A percentile compares a stretch with the other conserved stretches of the same genome.
phyloP scores from a whole-genome alignment of 2,797 vertebrate species.

The Serranus cabrilla region DNA sequence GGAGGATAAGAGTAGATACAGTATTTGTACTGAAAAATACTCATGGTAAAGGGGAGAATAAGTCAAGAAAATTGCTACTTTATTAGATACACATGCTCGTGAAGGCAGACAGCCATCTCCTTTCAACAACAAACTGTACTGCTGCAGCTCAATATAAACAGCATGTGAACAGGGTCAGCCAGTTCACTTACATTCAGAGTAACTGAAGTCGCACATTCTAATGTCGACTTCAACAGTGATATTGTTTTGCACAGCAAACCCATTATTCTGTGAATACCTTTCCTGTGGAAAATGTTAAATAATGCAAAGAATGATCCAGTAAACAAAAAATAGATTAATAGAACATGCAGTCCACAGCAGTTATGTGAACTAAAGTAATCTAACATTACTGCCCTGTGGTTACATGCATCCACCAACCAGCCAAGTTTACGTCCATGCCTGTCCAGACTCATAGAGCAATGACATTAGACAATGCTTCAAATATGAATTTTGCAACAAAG shows the following conservation, averaged over 20 bases:
- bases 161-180: slow-evolving; percentile 36
- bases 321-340: background rate
- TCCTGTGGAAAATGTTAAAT: slow-evolving; percentile 1
- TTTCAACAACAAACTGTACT: slow-evolving; percentile 20
- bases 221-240: background rate
- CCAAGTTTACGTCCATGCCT: too few relatives aligned
- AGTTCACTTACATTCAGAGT: slow-evolving; percentile 18
- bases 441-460: too few relatives aligned
- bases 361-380: background rate
- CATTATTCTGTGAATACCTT: background rate
- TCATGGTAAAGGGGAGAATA: background rate
- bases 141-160: slow-evolving; percentile 30
- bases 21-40: background rate
- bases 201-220: background rate
- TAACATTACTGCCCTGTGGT: too few relatives aligned
- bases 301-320: background rate
- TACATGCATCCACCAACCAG: too few relatives aligned
- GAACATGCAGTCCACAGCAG: slow-evolving; percentile 11
- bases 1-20: background rate
- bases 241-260: background rate
- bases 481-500: too few relatives aligned
- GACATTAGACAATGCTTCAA: too few relatives aligned
- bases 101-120: slow-evolving; percentile 26
- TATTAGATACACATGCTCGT: slow-evolving; percentile 51
- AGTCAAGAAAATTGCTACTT: slow-evolving; percentile 8